These are phyloP conservation scores for Venturia canescens DNA, from an alignment of 1,140 invertebrate species.

Conservation along the genomic window DNA sequence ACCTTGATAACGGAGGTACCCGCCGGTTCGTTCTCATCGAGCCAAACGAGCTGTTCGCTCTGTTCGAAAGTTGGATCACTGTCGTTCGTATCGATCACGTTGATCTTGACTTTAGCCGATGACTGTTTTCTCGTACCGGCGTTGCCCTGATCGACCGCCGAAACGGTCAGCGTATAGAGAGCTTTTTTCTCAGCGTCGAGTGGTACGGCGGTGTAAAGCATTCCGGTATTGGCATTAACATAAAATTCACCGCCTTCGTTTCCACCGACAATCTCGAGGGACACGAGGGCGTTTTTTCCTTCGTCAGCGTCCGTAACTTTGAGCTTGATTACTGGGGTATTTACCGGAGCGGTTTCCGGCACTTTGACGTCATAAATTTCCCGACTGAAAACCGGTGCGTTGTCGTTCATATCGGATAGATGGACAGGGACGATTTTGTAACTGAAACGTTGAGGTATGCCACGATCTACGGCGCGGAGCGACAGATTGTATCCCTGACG, in stretches of 20 bases:
- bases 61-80: conserved; percentile 93
- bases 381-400: conserved; percentile 91
- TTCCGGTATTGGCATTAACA: conserved; percentile 91
- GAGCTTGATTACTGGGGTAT: conserved; percentile 91
- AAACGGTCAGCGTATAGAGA: conserved; percentile 93
- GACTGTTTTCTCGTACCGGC: conserved; percentile 89
- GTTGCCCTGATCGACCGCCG: conserved; percentile 92
- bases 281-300: conserved; percentile 89
- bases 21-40: conserved; percentile 92
- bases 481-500: conserved; percentile 92
- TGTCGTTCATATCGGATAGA: conserved; percentile 90
- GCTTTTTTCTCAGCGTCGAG: conserved; percentile 94
- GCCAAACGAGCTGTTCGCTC: conserved; percentile 80
- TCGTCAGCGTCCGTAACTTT: conserved; percentile 91
- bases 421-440: conserved; percentile 87
- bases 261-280: conserved; percentile 93
- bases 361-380: conserved; percentile 93
- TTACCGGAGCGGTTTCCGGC: conserved; percentile 91
- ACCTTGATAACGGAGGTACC: conserved; percentile 90
- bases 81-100: conserved; percentile 93
- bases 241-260: conserved; percentile 93
- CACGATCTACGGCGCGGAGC: conserved; percentile 89
- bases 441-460: conserved; percentile 85
- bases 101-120: conserved; percentile 92
- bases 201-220: conserved; percentile 89